Evolutionary conservation across 1,140 invertebrate species (phyloP).

Genomic region (Grapholita molesta): DNA sequence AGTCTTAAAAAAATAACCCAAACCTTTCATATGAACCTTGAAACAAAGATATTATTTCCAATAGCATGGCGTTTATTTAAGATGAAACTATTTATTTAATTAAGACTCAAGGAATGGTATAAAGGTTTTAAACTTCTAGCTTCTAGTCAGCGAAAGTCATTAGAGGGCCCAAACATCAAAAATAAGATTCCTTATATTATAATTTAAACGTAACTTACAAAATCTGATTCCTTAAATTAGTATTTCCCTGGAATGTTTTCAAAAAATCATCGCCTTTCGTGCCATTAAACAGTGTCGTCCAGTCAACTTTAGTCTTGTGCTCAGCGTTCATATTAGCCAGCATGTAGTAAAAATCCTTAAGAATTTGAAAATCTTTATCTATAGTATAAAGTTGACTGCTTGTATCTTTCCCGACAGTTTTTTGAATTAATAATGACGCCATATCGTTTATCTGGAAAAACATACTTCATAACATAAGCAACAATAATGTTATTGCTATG

Average conservation of each 20-base stretch:
- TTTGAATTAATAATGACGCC: conserved; percentile 61
- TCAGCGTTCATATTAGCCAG: conserved; percentile 35
- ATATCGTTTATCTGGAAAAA: conserved; percentile 65
- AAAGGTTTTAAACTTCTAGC: no score
- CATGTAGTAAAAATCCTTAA: conserved; percentile 50
- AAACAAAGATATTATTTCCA: no score
- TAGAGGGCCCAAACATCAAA: no score
- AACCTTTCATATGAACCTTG: no score
- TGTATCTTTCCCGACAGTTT: conserved; percentile 62
- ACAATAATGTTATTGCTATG: no score
- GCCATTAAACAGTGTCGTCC: conserved; percentile 53
- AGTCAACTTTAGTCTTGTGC: conserved; percentile 36
- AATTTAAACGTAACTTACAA: conserved; percentile 59
- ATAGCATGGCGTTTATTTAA: no score
- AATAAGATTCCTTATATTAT: no score
- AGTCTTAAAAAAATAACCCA: no score
- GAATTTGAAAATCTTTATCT: conserved; percentile 54
- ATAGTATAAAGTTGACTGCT: conserved; percentile 50
- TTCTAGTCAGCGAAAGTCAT: no score
- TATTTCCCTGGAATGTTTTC: conserved; percentile 43
- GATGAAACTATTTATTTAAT: no score
- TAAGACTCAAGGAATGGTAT: no score
- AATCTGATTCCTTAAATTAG: conserved; percentile 53
- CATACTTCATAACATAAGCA: no score
- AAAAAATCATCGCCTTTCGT: conserved; percentile 50